Percentiles rank a stretch among this genome's conserved stretches.
phyloP scores from a whole-genome alignment of 1,140 invertebrate genomes.

The Bombus sylvicola region DNA sequence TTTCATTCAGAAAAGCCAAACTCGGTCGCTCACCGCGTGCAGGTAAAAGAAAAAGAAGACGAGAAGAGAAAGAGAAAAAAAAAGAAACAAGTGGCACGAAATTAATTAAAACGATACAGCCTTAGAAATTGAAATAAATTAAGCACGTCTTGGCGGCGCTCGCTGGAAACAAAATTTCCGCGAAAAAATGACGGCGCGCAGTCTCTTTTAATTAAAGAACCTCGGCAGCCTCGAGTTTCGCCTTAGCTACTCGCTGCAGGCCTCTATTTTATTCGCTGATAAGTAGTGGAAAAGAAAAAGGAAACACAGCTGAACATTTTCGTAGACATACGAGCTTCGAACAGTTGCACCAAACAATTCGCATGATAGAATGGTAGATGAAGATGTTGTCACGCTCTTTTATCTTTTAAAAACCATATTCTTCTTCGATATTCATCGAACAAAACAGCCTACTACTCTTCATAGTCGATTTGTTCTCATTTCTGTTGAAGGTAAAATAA shows the following conservation, averaged over 20 bases:
- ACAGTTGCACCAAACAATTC: not conserved
- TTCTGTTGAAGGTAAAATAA: too few species aligned
- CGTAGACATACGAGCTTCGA: not conserved
- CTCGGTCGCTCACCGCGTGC: not conserved
- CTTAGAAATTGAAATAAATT: slow-evolving; percentile 41
- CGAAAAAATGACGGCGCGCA: slow-evolving; percentile 7
- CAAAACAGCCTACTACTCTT: too few species aligned
- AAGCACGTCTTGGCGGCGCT: not conserved
- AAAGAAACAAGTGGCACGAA: slow-evolving; percentile 5
- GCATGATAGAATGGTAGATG: too few species aligned
- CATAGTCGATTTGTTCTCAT: too few species aligned
- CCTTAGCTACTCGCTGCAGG: not conserved
- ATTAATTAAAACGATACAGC: slow-evolving; percentile 43
- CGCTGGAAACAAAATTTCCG: not conserved
- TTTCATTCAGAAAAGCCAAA: slow-evolving; percentile 9
- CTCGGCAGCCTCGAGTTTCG: not conserved
- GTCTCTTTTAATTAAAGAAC: slow-evolving; percentile 37
- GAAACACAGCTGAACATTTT: not conserved
- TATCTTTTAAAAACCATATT: too few species aligned
- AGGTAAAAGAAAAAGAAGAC: too few species aligned
- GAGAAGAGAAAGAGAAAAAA: too few species aligned
- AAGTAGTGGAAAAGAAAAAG: not conserved
- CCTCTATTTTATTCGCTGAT: not conserved
- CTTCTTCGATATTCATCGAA: not conserved
- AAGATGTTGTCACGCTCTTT: too few species aligned